Evolutionary conservation across 2,888 invertebrate genomes (phyloP).

Genomic region (Drosophila mulleri): DNA sequence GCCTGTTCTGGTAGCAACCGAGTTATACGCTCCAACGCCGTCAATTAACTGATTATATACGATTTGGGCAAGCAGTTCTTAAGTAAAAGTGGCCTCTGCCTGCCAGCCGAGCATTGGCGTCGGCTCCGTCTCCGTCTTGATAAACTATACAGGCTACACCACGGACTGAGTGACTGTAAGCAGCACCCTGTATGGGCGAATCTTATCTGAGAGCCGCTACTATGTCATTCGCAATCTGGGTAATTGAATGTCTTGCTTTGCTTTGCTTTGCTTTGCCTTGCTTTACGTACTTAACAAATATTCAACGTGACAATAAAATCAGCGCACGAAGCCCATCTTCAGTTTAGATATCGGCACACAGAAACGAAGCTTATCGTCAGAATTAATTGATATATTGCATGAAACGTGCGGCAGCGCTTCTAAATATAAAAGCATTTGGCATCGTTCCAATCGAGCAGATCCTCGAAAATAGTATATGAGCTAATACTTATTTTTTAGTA

Average conservation of each 20-base stretch:
- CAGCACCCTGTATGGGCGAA: conserved; percentile 61
- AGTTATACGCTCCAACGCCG: conserved; percentile 69
- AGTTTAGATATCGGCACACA: conserved; percentile 1
- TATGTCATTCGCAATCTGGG: conserved; percentile 65
- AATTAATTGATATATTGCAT: too few relatives aligned
- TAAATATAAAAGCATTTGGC: background rate
- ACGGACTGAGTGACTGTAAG: background rate
- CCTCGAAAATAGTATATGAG: background rate
- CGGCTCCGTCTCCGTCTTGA: conserved; percentile 44
- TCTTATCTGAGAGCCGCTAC: conserved; percentile 59
- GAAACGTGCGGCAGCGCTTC: background rate
- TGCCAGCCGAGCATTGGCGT: conserved; percentile 20
- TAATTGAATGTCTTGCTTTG: conserved; percentile 59
- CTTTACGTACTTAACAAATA: conserved; percentile 4
- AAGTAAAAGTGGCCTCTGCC: conserved; percentile 43
- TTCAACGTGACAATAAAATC: conserved; percentile 14
- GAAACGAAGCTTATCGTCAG: background rate
- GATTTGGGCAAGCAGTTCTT: conserved; percentile 59
- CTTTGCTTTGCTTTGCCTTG: conserved; percentile 25
- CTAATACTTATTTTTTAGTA: background rate
- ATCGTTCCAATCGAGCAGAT: background rate
- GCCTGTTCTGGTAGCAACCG: conserved; percentile 17
- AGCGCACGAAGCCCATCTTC: background rate
- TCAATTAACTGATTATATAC: conserved; percentile 77
- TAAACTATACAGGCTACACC: conserved; percentile 60